These are phyloP conservation scores for Anhinga anhinga DNA, from an alignment of 2,113 vertebrate species.

Conservation along the genomic window DNA sequence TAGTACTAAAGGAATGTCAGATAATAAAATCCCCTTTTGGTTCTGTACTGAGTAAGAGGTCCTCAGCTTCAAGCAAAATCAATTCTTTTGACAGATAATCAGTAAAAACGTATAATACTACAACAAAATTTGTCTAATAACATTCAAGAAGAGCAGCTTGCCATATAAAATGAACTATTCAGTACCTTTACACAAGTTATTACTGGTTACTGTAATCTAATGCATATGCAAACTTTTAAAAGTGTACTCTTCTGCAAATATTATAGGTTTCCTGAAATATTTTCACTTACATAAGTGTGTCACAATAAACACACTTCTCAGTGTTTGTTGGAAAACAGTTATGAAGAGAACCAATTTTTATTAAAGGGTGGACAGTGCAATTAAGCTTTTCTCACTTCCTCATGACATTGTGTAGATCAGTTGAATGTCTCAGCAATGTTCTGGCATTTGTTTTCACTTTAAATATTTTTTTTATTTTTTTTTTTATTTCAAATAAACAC, in stretches of 20 bases:
- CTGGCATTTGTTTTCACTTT: neutral
- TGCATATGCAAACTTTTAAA: neutral
- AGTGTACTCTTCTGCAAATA: neutral
- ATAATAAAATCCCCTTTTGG: neutral
- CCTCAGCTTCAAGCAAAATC: neutral
- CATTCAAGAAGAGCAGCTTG: neutral
- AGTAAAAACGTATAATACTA: neutral
- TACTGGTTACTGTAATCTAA: neutral
- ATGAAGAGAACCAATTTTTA: neutral
- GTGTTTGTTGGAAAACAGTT: neutral
- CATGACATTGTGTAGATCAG: neutral
- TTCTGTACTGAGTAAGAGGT: neutral
- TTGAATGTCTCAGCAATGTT: neutral
- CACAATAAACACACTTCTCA: neutral
- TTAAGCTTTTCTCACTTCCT: neutral
- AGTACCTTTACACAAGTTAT: neutral
- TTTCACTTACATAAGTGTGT: neutral
- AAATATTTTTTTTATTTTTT: neutral
- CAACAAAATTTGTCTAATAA: neutral
- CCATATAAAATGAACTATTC: neutral
- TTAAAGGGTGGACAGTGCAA: neutral
- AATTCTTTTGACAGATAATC: neutral
- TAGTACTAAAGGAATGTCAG: neutral
- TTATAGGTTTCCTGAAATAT: neutral
- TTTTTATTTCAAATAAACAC: neutral